A percentile compares a stretch with the other conserved stretches of the same genome.
Conservation (phyloP, 2,888 invertebrate species). For the Geophilus truncorum region DNA sequence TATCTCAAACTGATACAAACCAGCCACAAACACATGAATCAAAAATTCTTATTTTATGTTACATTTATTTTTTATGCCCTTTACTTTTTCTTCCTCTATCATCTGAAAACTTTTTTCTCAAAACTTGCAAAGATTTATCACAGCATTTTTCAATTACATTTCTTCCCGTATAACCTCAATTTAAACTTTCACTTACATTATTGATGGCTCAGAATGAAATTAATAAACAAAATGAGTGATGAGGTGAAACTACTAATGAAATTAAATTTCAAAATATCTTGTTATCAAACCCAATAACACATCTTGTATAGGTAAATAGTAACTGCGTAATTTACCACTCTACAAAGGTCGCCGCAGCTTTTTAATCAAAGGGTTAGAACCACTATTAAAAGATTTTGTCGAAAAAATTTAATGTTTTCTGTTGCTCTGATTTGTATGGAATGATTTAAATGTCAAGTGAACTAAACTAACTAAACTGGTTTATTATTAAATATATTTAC, state of each 20-base stretch:
- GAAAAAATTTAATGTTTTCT: no score
- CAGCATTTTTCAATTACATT: neutral
- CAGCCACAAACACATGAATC: slow-evolving; percentile 2
- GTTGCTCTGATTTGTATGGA: no score
- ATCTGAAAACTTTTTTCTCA: neutral
- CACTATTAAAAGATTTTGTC: no score
- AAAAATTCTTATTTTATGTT: neutral
- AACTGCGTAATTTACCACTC: no score
- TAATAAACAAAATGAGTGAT: neutral
- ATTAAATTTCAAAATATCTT: neutral
- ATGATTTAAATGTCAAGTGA: no score
- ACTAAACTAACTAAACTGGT: no score
- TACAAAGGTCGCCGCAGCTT: no score
- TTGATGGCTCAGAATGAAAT: neutral
- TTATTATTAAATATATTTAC: no score
- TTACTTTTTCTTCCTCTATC: neutral
- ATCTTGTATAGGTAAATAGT: no score
- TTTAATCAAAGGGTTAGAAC: no score
- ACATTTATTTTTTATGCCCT: no score
- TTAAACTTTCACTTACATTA: neutral
- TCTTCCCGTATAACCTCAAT: neutral
- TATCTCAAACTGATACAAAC: neutral
- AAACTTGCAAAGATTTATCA: neutral
- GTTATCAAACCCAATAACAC: no score
- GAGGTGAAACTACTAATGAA: neutral